Base-by-base conservation (phyloP, 2,888 invertebrate species). In the Neoscelio sp. region DNA sequence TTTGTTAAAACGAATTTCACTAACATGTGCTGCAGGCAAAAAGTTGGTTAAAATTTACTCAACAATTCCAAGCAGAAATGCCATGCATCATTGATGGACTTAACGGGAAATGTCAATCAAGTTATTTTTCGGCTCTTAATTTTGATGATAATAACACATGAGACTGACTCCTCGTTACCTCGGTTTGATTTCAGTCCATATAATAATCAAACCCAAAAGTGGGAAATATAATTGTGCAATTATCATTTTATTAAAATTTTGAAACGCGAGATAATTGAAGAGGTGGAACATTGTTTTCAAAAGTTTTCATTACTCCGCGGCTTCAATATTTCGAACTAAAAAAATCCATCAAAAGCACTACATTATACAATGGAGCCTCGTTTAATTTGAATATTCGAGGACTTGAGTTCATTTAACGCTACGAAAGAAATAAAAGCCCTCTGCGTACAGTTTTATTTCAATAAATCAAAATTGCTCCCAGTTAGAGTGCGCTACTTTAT, bases 381-480 rank as follows among this genome's bases (percentile, higher is more conserved):
- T 68, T 76, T 70, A 48, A 76, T 76, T 76, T 70, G 50, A 70
- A 76, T 76, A 76, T 70, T 64, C 52, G 54, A 68, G 52, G 8
- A 68, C 54, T 64, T 50, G 62, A 50, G 65, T 58, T 58, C 58
- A 60, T 67, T 65, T 68, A 52, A 48, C 35, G 40, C 38, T 28
- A 48, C 67, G 58, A 77, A 64, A 77, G 44, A 20, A 71, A 58
- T 65, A 52, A 65, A 77, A 65, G 56, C 56, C 60, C 48, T 77
- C 40, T 35, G 26, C 23, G 65, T 77, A 58, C 60, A 67, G 64
- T 56, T 71, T 67, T 58, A 58, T 77, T 77, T 77, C 77, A 71
- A 77, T 77, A 70, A 70, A 70, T 77, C 77, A 70, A 67, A 77
- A 71, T 77, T 71, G 71, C 65, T 77, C 64, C 30, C 28, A 10